phyloP scores from a whole-genome alignment of 2,113 vertebrate species.

The Alexandromys fortis region DNA sequence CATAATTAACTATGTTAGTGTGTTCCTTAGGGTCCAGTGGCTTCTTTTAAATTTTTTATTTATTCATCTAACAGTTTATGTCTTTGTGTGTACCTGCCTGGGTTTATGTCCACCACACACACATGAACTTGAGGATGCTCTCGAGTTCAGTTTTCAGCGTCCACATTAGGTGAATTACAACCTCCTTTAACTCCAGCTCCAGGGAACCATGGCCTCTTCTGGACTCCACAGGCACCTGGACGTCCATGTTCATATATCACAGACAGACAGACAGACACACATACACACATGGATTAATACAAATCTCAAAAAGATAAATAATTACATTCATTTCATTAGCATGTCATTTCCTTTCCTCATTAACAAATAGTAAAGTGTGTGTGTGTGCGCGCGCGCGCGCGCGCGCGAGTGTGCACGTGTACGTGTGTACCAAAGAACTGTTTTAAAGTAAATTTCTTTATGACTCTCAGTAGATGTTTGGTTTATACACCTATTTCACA shows the following conservation, averaged over 20 bases:
- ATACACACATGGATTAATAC: background rate
- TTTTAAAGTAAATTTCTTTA: background rate
- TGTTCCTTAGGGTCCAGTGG: background rate
- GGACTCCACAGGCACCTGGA: background rate
- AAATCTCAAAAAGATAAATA: background rate
- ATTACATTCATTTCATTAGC: background rate
- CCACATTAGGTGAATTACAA: background rate
- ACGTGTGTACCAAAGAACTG: background rate
- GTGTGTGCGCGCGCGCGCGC: accelerated
- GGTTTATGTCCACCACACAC: background rate
- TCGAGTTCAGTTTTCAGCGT: background rate
- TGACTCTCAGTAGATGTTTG: background rate
- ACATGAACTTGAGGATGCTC: too few species aligned
- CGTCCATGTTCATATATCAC: background rate
- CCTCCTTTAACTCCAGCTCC: background rate
- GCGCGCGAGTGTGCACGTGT: accelerated
- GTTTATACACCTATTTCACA: background rate
- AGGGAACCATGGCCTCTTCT: background rate
- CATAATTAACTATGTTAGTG: background rate
- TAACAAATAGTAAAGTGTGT: background rate
- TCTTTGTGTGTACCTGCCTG: background rate
- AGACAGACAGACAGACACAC: background rate
- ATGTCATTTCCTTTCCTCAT: background rate
- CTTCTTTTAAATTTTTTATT: background rate
- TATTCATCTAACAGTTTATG: background rate